phyloP scores from a whole-genome alignment of 2,797 vertebrate species.

The Sebastes aleutianus region DNA sequence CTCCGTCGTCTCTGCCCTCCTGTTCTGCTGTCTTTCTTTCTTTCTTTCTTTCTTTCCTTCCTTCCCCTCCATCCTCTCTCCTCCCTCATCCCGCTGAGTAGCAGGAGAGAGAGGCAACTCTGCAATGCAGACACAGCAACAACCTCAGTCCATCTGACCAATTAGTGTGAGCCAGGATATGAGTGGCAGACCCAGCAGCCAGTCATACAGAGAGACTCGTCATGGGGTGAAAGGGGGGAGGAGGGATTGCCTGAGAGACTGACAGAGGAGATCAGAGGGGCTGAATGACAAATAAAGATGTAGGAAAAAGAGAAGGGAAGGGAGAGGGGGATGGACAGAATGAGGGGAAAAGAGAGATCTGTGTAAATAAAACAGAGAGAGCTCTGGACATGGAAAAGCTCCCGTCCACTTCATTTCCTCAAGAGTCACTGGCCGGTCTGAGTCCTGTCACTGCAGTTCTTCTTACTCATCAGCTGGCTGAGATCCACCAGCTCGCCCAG shows the following conservation, averaged over 20 bases:
- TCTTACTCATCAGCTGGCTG: constrained; percentile 88
- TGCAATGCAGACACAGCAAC: constrained; percentile 84
- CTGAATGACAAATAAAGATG: constrained; percentile 62
- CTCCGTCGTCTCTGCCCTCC: constrained; percentile 36
- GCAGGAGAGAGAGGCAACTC: constrained; percentile 68
- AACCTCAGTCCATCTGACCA: constrained; percentile 74
- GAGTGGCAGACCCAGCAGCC: constrained; percentile 75
- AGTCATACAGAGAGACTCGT: constrained; percentile 59
- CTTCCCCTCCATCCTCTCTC: constrained; percentile 24
- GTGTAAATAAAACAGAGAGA: constrained; percentile 53
- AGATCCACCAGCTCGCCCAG: constrained; percentile 87
- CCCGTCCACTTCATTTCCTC: constrained; percentile 35
- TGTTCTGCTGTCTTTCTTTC: constrained; percentile 17
- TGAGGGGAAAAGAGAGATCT: constrained; percentile 30
- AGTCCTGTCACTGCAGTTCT: constrained; percentile 90
- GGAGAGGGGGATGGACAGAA: constrained; percentile 14
- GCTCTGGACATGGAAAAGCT: constrained; percentile 42
- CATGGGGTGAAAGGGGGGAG: constrained; percentile 1
- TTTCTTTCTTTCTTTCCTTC: constrained; percentile 15
- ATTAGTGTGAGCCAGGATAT: constrained; percentile 72
- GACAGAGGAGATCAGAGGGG: constrained; percentile 42
- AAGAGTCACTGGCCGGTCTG: constrained; percentile 83
- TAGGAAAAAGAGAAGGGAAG: constrained; percentile 5
- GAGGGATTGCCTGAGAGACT: constrained; percentile 41
- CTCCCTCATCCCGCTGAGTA: constrained; percentile 40